phyloP scores from a whole-genome alignment of 2,888 invertebrate genomes.

The Oscheius myriophilus region DNA sequence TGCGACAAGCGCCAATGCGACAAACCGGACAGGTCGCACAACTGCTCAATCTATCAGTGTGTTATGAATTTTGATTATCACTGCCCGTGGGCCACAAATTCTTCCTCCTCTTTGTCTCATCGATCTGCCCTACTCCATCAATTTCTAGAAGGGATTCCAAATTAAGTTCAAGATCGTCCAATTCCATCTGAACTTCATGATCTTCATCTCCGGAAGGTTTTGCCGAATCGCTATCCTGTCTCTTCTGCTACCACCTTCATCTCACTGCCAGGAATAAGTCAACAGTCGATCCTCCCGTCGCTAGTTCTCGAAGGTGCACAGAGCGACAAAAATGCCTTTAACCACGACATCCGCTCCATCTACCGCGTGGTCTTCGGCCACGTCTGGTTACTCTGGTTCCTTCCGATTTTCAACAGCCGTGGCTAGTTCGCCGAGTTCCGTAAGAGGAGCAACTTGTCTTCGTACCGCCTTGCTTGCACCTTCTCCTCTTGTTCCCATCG shows the following conservation, averaged over 20 bases:
- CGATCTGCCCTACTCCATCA: constrained; percentile 86
- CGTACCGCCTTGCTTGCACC: constrained; percentile 32
- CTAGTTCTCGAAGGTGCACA: constrained; percentile 88
- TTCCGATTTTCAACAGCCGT: constrained; percentile 81
- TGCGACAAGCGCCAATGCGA: constrained; percentile 94
- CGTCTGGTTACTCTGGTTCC: constrained; percentile 84
- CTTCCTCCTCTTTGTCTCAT: constrained; percentile 94
- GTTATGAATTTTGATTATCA: constrained; percentile 84
- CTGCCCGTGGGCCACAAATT: constrained; percentile 94
- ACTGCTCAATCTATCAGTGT: constrained; percentile 89
- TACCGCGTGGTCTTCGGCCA: constrained; percentile 96
- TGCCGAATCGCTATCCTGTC: constrained; percentile 90
- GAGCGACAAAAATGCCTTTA: constrained; percentile 95
- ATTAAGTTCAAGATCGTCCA: constrained; percentile 31
- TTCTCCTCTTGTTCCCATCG: constrained; percentile 3
- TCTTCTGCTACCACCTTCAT: constrained; percentile 96
- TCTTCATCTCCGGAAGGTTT: constrained; percentile 98
- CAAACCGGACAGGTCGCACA: constrained; percentile 96
- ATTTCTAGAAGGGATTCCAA: constrained; percentile 80
- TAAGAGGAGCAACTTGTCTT: constrained; percentile 30
- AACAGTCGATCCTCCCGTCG: constrained; percentile 91
- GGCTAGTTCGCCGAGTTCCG: constrained; percentile 28
- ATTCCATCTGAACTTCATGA: constrained; percentile 95
- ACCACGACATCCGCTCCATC: constrained; percentile 88
- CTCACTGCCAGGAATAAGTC: constrained; percentile 91